phyloP scores from a whole-genome alignment of 2,113 vertebrate genomes.

The Apistogramma diplotaenia region DNA sequence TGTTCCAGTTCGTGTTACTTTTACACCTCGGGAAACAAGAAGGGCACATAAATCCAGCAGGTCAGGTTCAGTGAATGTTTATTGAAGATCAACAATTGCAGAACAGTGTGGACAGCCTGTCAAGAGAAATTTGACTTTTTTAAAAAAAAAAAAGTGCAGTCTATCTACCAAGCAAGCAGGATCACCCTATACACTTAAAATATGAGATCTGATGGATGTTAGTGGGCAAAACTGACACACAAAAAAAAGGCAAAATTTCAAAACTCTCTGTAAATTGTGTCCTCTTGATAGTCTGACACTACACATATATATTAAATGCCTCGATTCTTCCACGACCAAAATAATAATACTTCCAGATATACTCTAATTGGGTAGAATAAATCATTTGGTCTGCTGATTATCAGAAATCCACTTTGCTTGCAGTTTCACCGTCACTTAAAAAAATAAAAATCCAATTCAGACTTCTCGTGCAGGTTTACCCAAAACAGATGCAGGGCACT shows the following conservation, averaged over 20 bases:
- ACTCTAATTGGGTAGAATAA: conserved; percentile 48
- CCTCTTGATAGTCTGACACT: conserved; percentile 48
- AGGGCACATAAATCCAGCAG: neutral
- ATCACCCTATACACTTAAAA: conserved; percentile 47
- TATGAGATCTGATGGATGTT: conserved; percentile 52
- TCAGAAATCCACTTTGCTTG: conserved; percentile 46
- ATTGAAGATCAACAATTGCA: conserved; percentile 73
- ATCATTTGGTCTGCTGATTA: conserved; percentile 62
- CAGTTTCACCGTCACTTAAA: conserved; percentile 45
- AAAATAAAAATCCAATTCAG: neutral
- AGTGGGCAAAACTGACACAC: conserved; percentile 43
- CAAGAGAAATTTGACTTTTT: conserved; percentile 47
- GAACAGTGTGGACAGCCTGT: conserved; percentile 67
- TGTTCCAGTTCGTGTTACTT: neutral
- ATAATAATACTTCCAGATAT: conserved; percentile 44
- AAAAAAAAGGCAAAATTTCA: conserved; percentile 47
- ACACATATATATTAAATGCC: conserved; percentile 70
- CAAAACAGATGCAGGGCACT: neutral
- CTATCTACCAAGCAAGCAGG: conserved; percentile 67
- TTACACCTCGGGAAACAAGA: neutral
- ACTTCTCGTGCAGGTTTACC: neutral
- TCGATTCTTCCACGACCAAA: conserved; percentile 53
- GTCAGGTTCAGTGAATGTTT: conserved; percentile 69
- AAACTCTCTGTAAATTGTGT: conserved; percentile 59
- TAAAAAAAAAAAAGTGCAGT: conserved; percentile 61